Evolutionary conservation across 2,888 invertebrate species (phyloP).

Genomic region (Troides aeacus): DNA sequence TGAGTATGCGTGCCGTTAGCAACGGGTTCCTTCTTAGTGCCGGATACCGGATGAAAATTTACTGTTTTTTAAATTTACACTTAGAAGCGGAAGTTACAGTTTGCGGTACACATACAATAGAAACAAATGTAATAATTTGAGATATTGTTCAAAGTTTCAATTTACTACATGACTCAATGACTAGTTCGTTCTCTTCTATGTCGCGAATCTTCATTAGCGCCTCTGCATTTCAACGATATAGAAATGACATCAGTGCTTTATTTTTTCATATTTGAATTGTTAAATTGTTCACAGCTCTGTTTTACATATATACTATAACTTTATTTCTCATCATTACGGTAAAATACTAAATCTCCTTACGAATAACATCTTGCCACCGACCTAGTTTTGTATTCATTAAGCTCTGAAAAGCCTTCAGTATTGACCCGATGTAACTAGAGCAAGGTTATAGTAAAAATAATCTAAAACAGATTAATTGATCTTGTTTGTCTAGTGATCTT

Average conservation of each 20-base stretch:
- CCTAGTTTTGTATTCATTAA: slow-evolving; percentile 20
- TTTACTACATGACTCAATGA: background rate
- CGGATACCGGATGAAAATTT: no score
- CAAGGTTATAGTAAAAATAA: slow-evolving; percentile 9
- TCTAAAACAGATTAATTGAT: slow-evolving; percentile 2
- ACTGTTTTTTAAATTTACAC: no score
- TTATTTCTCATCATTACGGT: background rate
- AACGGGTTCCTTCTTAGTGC: no score
- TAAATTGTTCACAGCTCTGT: background rate
- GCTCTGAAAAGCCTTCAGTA: slow-evolving; percentile 19
- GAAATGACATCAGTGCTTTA: background rate
- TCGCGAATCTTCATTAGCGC: background rate
- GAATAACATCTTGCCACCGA: slow-evolving; percentile 4
- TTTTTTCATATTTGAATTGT: background rate
- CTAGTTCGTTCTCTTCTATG: background rate
- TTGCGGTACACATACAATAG: background rate
- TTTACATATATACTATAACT: background rate
- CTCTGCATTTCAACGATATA: background rate
- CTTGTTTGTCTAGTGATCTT: slow-evolving; percentile 7
- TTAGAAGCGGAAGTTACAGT: no score
- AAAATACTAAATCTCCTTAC: slow-evolving; percentile 10
- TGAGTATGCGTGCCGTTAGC: no score
- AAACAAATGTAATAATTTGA: background rate
- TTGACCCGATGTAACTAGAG: slow-evolving; percentile 17
- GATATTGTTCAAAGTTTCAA: background rate